Evolutionary conservation across 2,888 invertebrate genomes (phyloP).

Genomic region (Drosophila paucipuncta): DNA sequence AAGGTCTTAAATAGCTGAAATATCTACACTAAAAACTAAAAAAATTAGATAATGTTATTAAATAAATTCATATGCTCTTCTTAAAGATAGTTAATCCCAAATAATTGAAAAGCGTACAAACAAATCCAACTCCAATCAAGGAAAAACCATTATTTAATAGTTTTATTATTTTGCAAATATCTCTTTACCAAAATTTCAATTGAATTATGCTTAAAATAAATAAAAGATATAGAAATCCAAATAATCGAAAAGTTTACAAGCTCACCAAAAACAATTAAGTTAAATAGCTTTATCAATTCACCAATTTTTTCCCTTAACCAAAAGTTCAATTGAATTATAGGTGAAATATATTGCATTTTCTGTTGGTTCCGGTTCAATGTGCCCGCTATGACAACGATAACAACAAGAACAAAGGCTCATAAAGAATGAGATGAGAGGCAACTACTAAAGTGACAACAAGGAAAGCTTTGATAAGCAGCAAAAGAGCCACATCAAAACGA

Average conservation of each 20-base stretch:
- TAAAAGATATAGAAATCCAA: not conserved
- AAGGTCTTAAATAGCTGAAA: not conserved
- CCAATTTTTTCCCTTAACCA: slow-evolving; percentile 7
- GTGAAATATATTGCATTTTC: slow-evolving; percentile 55
- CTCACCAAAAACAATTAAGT: not conserved
- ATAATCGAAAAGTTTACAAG: not conserved
- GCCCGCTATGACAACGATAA: slow-evolving; percentile 46
- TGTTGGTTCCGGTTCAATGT: slow-evolving; percentile 60
- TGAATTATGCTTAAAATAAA: not conserved
- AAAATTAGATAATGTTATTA: not conserved
- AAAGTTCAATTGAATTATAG: slow-evolving; percentile 42
- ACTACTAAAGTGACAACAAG: slow-evolving; percentile 49
- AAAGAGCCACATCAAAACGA: slow-evolving; percentile 26
- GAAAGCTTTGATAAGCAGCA: slow-evolving; percentile 67
- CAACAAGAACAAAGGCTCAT: slow-evolving; percentile 5
- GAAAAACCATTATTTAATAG: not conserved
- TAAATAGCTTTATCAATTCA: slow-evolving; percentile 7
- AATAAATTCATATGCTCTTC: not conserved
- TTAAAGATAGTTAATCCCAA: not conserved
- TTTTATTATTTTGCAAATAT: not conserved
- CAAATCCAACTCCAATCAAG: not conserved
- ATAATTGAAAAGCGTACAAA: not conserved
- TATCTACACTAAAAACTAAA: not conserved
- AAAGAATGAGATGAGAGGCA: not conserved
- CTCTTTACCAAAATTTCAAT: not conserved